Conservation (phyloP, 2,797 vertebrate genomes). For the Cryptoprocta ferox region DNA sequence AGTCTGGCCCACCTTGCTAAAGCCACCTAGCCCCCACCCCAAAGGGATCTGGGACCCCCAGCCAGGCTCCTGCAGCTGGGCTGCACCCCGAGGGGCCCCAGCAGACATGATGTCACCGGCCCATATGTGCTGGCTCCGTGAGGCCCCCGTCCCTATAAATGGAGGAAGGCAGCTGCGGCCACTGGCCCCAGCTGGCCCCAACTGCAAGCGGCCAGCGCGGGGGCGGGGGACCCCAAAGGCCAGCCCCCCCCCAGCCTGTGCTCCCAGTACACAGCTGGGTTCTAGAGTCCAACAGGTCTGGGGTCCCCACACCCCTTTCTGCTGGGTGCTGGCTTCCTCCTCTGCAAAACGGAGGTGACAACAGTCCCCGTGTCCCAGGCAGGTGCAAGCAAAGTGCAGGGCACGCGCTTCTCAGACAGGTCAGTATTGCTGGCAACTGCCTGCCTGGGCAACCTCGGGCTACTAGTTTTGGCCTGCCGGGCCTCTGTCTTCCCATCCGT, state of each 20-base stretch:
- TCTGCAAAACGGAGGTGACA: not conserved
- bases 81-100: not conserved
- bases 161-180: not conserved
- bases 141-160: not conserved
- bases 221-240: not conserved
- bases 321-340: not conserved
- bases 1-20: not conserved
- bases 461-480: not conserved
- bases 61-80: slow-evolving; percentile 66
- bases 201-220: not conserved
- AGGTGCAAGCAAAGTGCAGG: not conserved
- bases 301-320: not conserved
- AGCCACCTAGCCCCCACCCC: not conserved
- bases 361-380: rapidly evolving
- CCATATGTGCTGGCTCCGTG: slow-evolving; percentile 34
- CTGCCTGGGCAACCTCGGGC: rapidly evolving
- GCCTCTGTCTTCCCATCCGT: not conserved
- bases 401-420: rapidly evolving
- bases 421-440: rapidly evolving
- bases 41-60: not conserved
- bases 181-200: not conserved
- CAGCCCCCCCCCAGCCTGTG: not conserved
- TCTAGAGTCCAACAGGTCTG: not conserved
- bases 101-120: slow-evolving; percentile 62
- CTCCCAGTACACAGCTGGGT: not conserved